Base-by-base conservation (phyloP, 2,797 vertebrate species). In the Malacoctenus gilli region DNA sequence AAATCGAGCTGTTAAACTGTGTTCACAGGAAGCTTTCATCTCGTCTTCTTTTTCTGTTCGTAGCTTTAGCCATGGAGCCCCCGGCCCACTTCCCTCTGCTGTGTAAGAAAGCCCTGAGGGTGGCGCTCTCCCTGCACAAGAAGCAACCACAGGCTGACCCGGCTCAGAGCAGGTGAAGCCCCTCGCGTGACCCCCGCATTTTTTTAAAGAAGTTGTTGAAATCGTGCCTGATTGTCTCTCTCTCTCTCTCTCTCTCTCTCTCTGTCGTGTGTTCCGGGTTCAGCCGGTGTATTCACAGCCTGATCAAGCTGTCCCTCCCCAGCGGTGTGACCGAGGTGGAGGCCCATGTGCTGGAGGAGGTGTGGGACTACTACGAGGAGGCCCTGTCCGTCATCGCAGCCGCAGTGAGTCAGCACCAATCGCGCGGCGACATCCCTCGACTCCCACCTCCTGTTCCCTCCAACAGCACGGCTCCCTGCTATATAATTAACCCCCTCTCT, bases 31-130 rank as follows among this genome's bases (percentile, higher is more conserved):
- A 72, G 44, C 11, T 31, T 55, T 14, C 3, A 11, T 15, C 62
- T 14, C 3, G 9, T 15, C 62, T 28, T 50, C 34, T 15, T 32
- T 20, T 12, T 8, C 1, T 36, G 1, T 72, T 22, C 72, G 32
- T 73, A 98, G 96, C 87, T 0, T 81, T 99, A 79, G 92, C 95
- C 22, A 93, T 98, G 95, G 95, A 98, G 75, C 59, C 86, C 19
- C 96, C 96, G 43, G 94, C 93, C 66, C 55, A 92, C 72, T 94
- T 93, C 74, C 96, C 96, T 36, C 67, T 72, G 5, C 78, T 97
- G 42, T 94, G 94, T 72, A 93, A 94, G 87, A 95, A 91, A 77
- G 94, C 94, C 72, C 88, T 98, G 87, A 91, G 89, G 82, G 87
- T 75, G 5, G 92, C 93, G 15, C 81, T 98, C 12, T 88, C 85